A percentile compares a stretch with the other conserved stretches of the same genome.
phyloP scores from a whole-genome alignment of 2,888 invertebrate genomes.

The Drosophila kambysellisi region DNA sequence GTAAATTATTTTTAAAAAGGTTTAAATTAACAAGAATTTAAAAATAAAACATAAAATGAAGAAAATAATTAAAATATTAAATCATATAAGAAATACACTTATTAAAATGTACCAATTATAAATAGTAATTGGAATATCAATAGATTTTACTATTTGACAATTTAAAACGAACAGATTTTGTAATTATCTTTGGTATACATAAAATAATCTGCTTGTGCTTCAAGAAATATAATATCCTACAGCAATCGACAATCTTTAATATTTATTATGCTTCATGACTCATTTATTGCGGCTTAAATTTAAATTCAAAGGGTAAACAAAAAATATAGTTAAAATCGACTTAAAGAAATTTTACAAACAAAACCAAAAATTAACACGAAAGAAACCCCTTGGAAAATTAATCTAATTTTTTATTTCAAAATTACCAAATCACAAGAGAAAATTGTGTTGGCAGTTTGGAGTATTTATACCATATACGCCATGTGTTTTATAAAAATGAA shows the following conservation, averaged over 20 bases:
- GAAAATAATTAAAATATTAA: neutral
- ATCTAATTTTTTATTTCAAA: conserved; percentile 58
- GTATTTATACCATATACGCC: conserved; percentile 64
- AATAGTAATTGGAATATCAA: neutral
- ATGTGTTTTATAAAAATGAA: conserved; percentile 57
- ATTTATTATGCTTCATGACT: too few relatives aligned
- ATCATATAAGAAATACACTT: neutral
- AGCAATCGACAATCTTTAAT: neutral
- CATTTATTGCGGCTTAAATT: neutral
- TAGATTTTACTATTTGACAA: neutral
- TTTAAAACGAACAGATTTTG: neutral
- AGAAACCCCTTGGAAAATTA: conserved; percentile 32
- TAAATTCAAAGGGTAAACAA: neutral
- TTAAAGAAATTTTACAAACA: conserved; percentile 29
- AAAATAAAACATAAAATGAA: neutral
- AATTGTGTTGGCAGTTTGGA: conserved; percentile 43
- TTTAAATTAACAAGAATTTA: neutral
- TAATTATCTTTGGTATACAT: neutral
- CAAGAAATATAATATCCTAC: neutral
- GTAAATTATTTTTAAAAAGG: neutral
- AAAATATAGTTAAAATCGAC: conserved; percentile 41
- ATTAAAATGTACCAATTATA: neutral
- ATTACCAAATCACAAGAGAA: conserved; percentile 44
- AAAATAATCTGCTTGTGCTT: neutral
- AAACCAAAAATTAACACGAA: neutral